Base-by-base conservation (phyloP, 2,888 invertebrate species). In the Chironomus tentans region DNA sequence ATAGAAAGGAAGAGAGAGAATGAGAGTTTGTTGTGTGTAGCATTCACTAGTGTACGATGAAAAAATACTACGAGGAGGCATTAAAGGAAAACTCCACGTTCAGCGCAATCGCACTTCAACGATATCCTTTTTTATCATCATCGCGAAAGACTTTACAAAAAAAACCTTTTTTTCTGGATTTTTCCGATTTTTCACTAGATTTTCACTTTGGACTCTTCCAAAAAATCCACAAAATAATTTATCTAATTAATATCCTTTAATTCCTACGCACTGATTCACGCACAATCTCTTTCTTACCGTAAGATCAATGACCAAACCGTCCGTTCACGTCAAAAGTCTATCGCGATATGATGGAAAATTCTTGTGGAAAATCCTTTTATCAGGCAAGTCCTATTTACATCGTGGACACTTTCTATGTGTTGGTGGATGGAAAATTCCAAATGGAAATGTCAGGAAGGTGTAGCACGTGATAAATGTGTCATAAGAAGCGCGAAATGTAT, bases 31-130 rank as follows among this genome's bases (percentile, higher is more conserved):
- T 72, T 62, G 62, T 62, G 38, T 72, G 28, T 62, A 38, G 61
- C 38, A 38, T 38, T 15, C 72, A 72, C 72, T 72, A 72, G 61
- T n/a, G n/a, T 72, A 72, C 72, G 72, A 72, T 72, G 48, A 50
- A 56, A 72, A 72, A 72, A 72, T 72, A 72, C 72, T 72, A 72
- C 62, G 72, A 21, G 28, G 28, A 38, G 68, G 68, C 28, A 68
- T 38, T 38, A 15, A 46, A 38, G 46, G 28, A 46, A 38, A 46
- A 68, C 68, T 68, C 46, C 68, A 38, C 46, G 22, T 71, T 61
- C 22, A 21, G 62, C 72, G 72, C n/a, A 46, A 7, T 6, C 72
- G 72, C 72, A 72, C 24, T 46, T 62, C 22, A 7, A 18, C 12
- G 21, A 72, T 24, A 62, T 68, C 72, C 46, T 72, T 72, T 72